Percentiles rank a stretch among this genome's conserved stretches.
phyloP scores from a whole-genome alignment of 2,797 vertebrate genomes.

The Taeniopygia guttata region DNA sequence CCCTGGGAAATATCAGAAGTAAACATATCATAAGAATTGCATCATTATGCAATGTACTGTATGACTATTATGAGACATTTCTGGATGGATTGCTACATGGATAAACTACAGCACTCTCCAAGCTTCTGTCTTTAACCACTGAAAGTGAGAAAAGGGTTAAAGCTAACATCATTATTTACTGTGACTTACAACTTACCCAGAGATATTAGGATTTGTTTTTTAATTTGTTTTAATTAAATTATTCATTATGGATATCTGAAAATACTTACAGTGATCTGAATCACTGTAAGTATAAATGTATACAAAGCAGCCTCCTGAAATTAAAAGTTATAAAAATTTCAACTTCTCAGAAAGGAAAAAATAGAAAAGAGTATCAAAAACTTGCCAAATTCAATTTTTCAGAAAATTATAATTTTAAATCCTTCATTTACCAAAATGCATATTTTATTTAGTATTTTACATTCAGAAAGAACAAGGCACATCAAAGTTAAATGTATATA shows the following conservation, averaged over 20 bases:
- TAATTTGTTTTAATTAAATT: background rate
- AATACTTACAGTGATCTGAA: no score
- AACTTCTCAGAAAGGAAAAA: background rate
- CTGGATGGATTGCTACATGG: background rate
- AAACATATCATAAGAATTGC: accelerated
- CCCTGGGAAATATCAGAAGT: background rate
- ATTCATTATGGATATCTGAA: background rate
- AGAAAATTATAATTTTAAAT: background rate
- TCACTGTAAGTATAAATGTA: background rate
- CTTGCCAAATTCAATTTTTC: background rate
- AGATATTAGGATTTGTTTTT: background rate
- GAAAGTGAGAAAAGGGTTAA: background rate
- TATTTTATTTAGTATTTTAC: background rate
- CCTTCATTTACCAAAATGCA: background rate
- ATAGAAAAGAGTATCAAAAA: background rate
- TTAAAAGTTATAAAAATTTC: background rate
- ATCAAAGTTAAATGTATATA: background rate
- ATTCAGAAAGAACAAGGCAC: background rate
- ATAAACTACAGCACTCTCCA: background rate
- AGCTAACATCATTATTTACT: background rate
- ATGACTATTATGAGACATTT: background rate
- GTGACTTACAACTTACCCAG: background rate
- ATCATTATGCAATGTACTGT: background rate
- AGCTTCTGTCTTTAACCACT: background rate
- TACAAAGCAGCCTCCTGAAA: background rate